phyloP scores from a whole-genome alignment of 2,888 invertebrate species.

The Leptinotarsa tumamoca region DNA sequence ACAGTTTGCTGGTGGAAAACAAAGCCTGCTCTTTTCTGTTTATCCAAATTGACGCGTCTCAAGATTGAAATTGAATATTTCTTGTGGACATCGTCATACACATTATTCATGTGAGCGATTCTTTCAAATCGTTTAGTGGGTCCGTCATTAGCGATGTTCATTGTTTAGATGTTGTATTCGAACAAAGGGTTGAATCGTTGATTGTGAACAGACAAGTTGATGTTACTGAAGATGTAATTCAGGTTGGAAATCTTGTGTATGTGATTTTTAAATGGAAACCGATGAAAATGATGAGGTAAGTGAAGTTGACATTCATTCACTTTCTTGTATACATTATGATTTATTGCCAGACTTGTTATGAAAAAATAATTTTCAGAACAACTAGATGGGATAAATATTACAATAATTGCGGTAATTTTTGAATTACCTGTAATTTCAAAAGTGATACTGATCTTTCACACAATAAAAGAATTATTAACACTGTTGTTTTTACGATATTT shows the following conservation, averaged over 20 bases:
- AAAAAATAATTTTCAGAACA: too few species aligned
- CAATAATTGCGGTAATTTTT: too few species aligned
- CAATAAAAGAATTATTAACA: too few species aligned
- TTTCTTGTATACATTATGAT: background rate
- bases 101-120: background rate
- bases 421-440: too few species aligned
- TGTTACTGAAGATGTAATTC: background rate
- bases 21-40: conserved; percentile 24
- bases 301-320: background rate
- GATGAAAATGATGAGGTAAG: conserved; percentile 37
- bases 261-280: conserved; percentile 32
- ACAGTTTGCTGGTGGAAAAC: conserved; percentile 25
- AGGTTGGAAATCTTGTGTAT: background rate
- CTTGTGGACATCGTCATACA: too few species aligned
- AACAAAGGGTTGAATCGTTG: background rate
- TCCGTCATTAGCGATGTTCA: background rate
- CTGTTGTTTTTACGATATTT: too few species aligned
- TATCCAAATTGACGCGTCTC: background rate
- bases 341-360: background rate
- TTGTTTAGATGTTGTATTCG: background rate
- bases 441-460: too few species aligned
- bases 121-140: background rate
- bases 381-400: too few species aligned
- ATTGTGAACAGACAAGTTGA: background rate
- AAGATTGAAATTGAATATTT: too few species aligned